phyloP scores from a whole-genome alignment of 2,113 vertebrate genomes.

The Dicentrarchus labrax region DNA sequence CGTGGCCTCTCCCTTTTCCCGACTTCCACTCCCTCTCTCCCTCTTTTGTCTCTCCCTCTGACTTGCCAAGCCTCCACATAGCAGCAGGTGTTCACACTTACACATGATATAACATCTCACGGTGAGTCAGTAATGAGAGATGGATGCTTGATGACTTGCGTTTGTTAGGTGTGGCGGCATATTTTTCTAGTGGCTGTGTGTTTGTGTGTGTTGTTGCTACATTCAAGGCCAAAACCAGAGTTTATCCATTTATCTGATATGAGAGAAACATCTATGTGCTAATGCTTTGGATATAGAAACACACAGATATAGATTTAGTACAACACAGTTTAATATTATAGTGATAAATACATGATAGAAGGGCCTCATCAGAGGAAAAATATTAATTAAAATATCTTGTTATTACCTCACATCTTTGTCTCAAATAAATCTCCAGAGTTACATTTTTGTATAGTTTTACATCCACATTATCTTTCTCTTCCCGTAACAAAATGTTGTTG shows the following conservation, averaged over 20 bases:
- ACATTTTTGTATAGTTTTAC: background rate
- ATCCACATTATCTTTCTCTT: background rate
- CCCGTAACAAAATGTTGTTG: background rate
- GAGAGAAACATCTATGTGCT: background rate
- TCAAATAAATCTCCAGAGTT: background rate
- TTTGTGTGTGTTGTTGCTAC: background rate
- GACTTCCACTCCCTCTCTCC: conserved; percentile 40
- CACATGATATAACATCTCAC: conserved; percentile 46
- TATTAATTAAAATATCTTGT: background rate
- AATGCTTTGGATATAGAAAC: background rate
- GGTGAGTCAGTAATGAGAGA: conserved; percentile 63
- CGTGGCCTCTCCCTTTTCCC: conserved; percentile 42
- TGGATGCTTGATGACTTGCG: conserved; percentile 35
- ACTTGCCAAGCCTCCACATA: conserved; percentile 13
- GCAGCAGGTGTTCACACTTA: conserved; percentile 64
- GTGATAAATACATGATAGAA: background rate
- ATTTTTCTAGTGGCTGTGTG: conserved; percentile 25
- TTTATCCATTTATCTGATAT: background rate
- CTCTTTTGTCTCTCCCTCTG: conserved; percentile 44
- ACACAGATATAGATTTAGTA: background rate
- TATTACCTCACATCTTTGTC: background rate
- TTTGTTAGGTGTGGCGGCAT: conserved; percentile 46
- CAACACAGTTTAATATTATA: background rate
- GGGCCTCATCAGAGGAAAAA: background rate
- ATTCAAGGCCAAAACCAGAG: background rate